Base-by-base conservation (phyloP, 2,888 invertebrate genomes). In the Cylindroiulus punctatus region DNA sequence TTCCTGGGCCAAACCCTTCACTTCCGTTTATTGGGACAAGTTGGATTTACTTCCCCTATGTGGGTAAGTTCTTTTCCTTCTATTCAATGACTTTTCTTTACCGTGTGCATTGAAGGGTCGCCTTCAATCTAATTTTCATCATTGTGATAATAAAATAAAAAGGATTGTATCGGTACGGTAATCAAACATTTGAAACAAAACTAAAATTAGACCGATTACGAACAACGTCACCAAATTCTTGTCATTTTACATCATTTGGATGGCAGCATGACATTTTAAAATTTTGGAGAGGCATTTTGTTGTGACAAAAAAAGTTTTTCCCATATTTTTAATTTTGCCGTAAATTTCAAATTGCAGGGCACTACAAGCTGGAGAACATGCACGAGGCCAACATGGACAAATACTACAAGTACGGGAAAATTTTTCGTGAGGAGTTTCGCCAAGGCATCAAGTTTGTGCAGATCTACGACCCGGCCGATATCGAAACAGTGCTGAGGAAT, bases 1-100 rank as follows among this genome's bases (percentile, higher is more conserved):
- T 89, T 40, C 89, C 89, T 0, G 89, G 89, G 47, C 89, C 89
- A 0, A 86, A 87, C 85, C 89, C 89, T n/a, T 89, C 89, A 7
- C 65, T 89, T 10, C 89, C 89, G 10, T 87, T 89, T 84, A 87
- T 89, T 17, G 89, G 89, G 4, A 89, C 89, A 19, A 87, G 87
- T 22, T 89, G 89, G 89, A 88, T 89, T 65, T 89, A 89, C 81
- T 88, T 88, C 8, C 87, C 85, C 40, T 86, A 85, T 10, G 87
- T 86, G 32, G 85, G 88, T 88, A 85, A 87, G 87, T n/a, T 14
- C 47, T 44, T 44, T 47, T 36, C 36, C 7, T 2, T 36, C 2
- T 36, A 7, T 36, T 36, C 36, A 36, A 2, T 36, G 2, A 36
- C 36, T 36, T 36, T 36, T 36, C 36, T 36, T 36, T 7, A 36